Evolutionary conservation across 2,888 invertebrate genomes (phyloP).

Genomic region (Cosmia pyralina): DNA sequence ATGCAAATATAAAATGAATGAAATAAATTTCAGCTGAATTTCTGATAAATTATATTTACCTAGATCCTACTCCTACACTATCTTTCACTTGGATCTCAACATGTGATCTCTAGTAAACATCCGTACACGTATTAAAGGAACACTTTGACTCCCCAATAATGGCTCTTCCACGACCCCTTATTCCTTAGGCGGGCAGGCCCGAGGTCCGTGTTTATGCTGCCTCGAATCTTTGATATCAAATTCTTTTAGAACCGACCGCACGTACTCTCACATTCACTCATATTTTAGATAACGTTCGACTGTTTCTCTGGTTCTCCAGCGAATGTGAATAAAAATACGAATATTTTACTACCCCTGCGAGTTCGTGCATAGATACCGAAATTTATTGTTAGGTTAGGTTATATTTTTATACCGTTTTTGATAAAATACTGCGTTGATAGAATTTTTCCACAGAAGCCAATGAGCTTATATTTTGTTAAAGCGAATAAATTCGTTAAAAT

Average conservation of each 20-base stretch:
- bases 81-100: not conserved
- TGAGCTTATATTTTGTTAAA: constrained; percentile 36
- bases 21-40: not conserved
- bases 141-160: constrained; percentile 14
- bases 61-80: not conserved
- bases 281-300: constrained; percentile 87
- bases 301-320: constrained; percentile 77
- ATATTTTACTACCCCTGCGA: constrained; percentile 77
- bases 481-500: not conserved
- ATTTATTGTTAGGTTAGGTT: constrained; percentile 71
- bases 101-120: not conserved
- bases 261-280: constrained; percentile 83
- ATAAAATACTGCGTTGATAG: constrained; percentile 55
- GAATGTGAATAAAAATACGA: constrained; percentile 84
- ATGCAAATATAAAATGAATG: not conserved
- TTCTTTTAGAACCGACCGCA: constrained; percentile 86
- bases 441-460: constrained; percentile 46
- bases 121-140: not conserved
- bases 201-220: constrained; percentile 71
- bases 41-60: no score
- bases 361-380: constrained; percentile 73
- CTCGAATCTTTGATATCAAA: constrained; percentile 86
- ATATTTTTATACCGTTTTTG: constrained; percentile 68
- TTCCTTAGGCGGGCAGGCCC: constrained; percentile 44
- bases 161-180: constrained; percentile 51